Conservation (phyloP, 2,113 vertebrate species). For the Thunnus maccoyii region DNA sequence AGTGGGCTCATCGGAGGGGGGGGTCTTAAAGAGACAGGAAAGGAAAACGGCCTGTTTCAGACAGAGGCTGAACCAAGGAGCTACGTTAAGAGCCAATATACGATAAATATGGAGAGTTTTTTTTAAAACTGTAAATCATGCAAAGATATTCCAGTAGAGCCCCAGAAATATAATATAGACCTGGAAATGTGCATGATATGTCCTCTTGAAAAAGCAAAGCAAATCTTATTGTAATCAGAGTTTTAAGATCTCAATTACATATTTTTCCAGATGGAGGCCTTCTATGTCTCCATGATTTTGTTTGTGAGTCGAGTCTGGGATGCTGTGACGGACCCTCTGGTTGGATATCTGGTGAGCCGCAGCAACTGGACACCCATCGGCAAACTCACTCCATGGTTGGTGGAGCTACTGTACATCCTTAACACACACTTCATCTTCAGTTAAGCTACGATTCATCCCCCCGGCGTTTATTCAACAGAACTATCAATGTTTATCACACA, state of each 20-base stretch:
- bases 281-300: conserved; percentile 80
- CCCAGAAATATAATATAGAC: no score
- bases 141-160: no score
- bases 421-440: background rate
- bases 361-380: conserved; percentile 75
- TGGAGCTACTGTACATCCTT: background rate
- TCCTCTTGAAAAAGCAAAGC: background rate
- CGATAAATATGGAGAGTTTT: no score
- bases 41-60: no score
- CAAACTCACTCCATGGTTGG: conserved; percentile 84
- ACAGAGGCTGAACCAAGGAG: no score
- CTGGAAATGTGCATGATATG: no score
- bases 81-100: no score
- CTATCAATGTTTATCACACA: conserved; percentile 34
- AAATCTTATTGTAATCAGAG: no score
- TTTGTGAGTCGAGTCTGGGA: conserved; percentile 85
- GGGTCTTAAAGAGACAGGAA: no score
- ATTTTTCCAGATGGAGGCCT: conserved; percentile 77
- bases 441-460: background rate
- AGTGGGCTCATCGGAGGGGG: no score
- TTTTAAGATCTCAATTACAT: background rate
- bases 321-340: conserved; percentile 82
- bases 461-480: background rate
- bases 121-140: no score
- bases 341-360: conserved; percentile 85